phyloP scores from a whole-genome alignment of 2,888 invertebrate genomes.

The Metopia argyrocephala region DNA sequence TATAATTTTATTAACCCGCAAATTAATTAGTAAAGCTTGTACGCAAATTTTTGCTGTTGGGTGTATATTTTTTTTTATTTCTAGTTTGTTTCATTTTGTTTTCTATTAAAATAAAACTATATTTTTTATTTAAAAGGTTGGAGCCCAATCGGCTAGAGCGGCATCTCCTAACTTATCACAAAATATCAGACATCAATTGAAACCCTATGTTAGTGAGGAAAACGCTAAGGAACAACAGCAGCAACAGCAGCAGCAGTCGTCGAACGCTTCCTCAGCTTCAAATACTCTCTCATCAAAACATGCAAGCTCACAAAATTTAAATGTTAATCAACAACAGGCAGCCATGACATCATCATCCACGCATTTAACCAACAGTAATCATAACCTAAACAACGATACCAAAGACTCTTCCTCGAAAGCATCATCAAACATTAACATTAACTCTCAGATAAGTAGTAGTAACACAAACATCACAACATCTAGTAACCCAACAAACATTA shows the following conservation, averaged over 20 bases:
- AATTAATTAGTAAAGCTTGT: too few species aligned
- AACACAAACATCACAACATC: constrained; percentile 49
- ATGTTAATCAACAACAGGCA: constrained; percentile 47
- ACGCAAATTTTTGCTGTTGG: too few species aligned
- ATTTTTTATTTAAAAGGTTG: constrained; percentile 69
- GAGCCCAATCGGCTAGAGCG: constrained; percentile 75
- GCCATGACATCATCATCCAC: constrained; percentile 49
- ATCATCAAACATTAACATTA: constrained; percentile 56
- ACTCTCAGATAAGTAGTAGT: constrained; percentile 40
- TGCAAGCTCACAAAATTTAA: constrained; percentile 59
- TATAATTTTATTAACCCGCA: too few species aligned
- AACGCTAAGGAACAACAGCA: constrained; percentile 72
- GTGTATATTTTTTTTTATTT: neutral
- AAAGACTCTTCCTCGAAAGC: constrained; percentile 58
- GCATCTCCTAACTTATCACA: constrained; percentile 78
- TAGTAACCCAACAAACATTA: constrained; percentile 23
- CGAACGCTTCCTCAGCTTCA: constrained; percentile 53
- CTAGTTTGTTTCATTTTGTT: neutral
- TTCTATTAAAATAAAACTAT: neutral
- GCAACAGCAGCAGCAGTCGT: constrained; percentile 37
- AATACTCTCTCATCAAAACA: constrained; percentile 60
- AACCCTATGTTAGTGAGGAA: constrained; percentile 74
- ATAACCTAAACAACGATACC: constrained; percentile 62
- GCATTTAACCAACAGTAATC: constrained; percentile 57
- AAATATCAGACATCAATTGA: constrained; percentile 71